phyloP scores from a whole-genome alignment of 1,140 invertebrate genomes.

The Calephelis virginiensis region DNA sequence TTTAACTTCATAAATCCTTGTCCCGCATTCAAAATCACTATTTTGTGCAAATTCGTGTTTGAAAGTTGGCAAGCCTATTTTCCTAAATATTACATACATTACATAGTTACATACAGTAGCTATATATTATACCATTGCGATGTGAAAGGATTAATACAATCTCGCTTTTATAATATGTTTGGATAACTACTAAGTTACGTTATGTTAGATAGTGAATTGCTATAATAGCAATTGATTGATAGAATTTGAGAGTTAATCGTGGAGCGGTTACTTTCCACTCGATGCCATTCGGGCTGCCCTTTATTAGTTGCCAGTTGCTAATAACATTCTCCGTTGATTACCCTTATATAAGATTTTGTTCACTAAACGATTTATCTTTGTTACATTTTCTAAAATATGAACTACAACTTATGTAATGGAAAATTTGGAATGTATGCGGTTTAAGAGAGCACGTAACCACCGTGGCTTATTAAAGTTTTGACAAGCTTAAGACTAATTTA shows the following conservation, averaged over 20 bases:
- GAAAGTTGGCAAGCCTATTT: no score
- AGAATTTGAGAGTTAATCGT: neutral
- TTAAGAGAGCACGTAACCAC: slow-evolving; percentile 3
- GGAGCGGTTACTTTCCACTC: slow-evolving; percentile 6
- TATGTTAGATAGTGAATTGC: neutral
- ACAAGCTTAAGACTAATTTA: slow-evolving; percentile 3
- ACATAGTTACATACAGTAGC: no score
- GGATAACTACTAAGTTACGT: no score
- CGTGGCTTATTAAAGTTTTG: neutral
- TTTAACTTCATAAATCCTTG: no score
- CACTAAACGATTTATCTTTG: slow-evolving; percentile 10
- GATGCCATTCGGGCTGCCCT: neutral
- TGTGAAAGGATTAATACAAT: no score
- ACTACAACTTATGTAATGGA: slow-evolving; percentile 7
- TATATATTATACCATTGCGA: no score
- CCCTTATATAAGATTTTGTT: slow-evolving; percentile 11
- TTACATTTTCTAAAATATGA: slow-evolving; percentile 16
- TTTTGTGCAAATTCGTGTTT: no score
- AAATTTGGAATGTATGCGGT: slow-evolving; percentile 6
- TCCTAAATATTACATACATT: no score
- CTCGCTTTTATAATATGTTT: no score
- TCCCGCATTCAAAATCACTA: no score
- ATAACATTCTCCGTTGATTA: slow-evolving; percentile 13
- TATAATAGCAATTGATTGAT: slow-evolving; percentile 1
- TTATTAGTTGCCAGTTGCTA: slow-evolving; percentile 5